These are phyloP conservation scores for Urocitellus parryii DNA, from an alignment of 2,113 vertebrate species.

Conservation along the genomic window DNA sequence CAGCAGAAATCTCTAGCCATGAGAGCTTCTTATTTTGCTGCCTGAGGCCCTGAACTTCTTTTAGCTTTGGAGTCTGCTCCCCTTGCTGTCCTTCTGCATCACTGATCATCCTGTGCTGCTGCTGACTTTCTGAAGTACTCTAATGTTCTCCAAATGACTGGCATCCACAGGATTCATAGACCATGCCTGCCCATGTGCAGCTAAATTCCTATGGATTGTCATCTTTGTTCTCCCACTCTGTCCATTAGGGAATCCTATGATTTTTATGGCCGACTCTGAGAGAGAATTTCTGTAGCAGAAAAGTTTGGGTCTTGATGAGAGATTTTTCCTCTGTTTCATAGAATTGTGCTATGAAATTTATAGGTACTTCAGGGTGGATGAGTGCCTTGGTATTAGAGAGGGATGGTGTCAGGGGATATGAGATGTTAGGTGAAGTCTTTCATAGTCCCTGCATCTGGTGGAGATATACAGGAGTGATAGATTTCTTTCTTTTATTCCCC, in stretches of 20 bases:
- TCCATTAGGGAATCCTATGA: neutral
- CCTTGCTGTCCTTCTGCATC: neutral
- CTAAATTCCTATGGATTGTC: neutral
- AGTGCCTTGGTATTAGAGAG: neutral
- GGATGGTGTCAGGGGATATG: neutral
- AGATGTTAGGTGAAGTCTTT: conserved; percentile 12
- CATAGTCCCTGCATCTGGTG: neutral
- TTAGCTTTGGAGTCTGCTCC: neutral
- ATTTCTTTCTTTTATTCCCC: neutral
- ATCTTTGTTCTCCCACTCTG: neutral
- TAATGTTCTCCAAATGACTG: neutral
- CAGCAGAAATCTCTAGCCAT: neutral
- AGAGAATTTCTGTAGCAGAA: neutral
- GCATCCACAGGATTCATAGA: neutral
- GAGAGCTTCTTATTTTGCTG: neutral
- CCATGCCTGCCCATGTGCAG: neutral
- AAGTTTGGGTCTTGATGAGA: neutral
- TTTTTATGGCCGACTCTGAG: neutral
- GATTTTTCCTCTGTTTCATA: neutral
- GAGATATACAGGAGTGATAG: neutral
- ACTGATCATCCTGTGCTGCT: neutral
- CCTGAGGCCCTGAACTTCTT: neutral
- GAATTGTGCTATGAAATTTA: neutral
- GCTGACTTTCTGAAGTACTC: neutral
- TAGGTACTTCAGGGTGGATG: neutral